Base-by-base conservation (phyloP, 2,113 vertebrate species). In the Eptesicus fuscus region DNA sequence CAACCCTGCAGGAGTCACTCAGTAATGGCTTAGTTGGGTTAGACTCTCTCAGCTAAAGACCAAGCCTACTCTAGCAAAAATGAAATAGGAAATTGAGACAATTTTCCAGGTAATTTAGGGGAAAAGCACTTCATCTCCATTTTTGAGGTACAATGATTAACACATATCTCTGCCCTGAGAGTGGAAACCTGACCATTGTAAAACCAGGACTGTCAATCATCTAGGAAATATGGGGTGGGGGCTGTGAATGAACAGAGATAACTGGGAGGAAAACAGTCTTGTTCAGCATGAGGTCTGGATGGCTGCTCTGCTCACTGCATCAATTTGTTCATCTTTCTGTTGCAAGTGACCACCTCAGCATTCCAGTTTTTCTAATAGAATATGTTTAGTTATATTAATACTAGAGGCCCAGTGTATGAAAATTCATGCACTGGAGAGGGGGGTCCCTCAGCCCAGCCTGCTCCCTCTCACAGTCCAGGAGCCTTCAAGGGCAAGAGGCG, bases 101-200 rank as follows among this genome's bases (percentile, higher is more conserved):
- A 93, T 96, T 94, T 96, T 83, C 71, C 61, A 84, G 44, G 80
- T 93, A 88, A 95, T 90, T 95, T 92, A 56, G 51, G 49, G 69
- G 28, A 56, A 89, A 92, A 95, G 37, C 37, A 74, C n/a, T 78
- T 87, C 77, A 82, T 95, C 73, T 88, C 67, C 12, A 51, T 92
- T 71, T 49, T 49, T 2, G 0, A 69, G 47, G n/a, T 56, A 84
- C 59, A 65, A 9, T 73, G 82, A 95, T 82, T 71, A 87, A 56
- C 70, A 22, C 32, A 79, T 87, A 76, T 77, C 51, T 93, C 67
- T 92, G 65, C 11, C 61, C 77, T 7, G 17, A 11, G n/a, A 10
- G 23, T n/a, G 3, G 59, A 61, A 37, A 87, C 51, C 56, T 61
- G 83, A 77, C n/a, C 56, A 2, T 11, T 56, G 16, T 79, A 23